phyloP scores from a whole-genome alignment of 2,797 vertebrate genomes.

The Chloroceryle amazona region DNA sequence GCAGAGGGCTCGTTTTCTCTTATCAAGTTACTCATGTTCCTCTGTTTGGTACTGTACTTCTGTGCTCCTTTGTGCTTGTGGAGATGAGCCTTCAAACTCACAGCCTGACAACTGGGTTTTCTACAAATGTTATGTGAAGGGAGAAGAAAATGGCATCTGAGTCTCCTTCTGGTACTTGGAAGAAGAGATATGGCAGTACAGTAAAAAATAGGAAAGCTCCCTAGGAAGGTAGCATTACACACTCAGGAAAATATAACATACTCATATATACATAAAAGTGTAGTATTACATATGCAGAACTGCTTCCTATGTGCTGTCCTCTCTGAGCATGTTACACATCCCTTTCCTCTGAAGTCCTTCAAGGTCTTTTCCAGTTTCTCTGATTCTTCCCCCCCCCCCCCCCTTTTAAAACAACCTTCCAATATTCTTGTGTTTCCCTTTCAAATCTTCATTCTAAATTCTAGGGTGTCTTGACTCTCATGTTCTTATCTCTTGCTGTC shows the following conservation, averaged over 20 bases:
- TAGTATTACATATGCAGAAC: neutral
- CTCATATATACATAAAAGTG: neutral
- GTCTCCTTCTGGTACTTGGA: neutral
- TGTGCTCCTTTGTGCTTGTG: neutral
- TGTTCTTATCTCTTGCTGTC: neutral
- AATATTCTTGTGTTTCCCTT: neutral
- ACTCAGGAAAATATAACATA: neutral
- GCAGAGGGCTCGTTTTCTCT: neutral
- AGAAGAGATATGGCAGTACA: neutral
- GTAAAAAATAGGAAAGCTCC: neutral
- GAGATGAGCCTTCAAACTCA: neutral
- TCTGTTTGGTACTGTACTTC: neutral
- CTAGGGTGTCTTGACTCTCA: neutral
- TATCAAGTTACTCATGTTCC: neutral
- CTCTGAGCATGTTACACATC: neutral
- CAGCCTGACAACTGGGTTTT: neutral
- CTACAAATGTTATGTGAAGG: neutral
- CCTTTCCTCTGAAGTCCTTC: neutral
- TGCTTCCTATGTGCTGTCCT: neutral
- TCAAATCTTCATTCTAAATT: neutral
- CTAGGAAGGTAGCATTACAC: neutral
- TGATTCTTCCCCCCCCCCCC: neutral
- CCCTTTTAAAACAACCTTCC: neutral
- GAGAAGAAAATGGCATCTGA: neutral
- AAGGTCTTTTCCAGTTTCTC: neutral